Base-by-base conservation (phyloP, 2,888 invertebrate species). In the Leucophora obtusa region DNA sequence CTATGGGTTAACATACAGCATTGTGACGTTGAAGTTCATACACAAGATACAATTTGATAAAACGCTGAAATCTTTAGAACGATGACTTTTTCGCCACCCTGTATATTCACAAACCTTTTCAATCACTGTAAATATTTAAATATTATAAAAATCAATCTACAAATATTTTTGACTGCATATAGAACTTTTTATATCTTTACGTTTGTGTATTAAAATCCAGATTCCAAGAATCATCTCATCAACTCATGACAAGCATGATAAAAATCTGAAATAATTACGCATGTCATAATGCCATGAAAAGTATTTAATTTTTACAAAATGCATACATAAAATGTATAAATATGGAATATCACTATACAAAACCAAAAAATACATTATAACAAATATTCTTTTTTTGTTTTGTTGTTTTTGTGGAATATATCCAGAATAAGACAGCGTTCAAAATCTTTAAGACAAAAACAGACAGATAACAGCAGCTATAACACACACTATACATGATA, bases 261-360 rank as follows among this genome's bases (percentile, higher is more conserved):
- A 82, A 83, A 83, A 83, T 83, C 84, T 80, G 72, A 83, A 84
- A 84, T 84, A 84, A 85, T 85, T 84, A 84, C 83, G 83, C 82
- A 83, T 84, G 85, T 84, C 85, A 84, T 84, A 84, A 83, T 83
- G 81, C 83, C 83, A 84, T 84, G 84, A 83, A 84, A 83, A 76
- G 84, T 82, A 84, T 84, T 84, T 83, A 84, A 84, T 83, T 82
- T 78, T 82, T 81, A 81, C 77, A 79, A 81, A 81, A 81, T 70
- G 77, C 81, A 77, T 66, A 60, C 43, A 53, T 14, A 75, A 51
- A 69, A 69, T 50, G 56, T 38, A 63, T 35, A 69, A 51, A 65
- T 43, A 53, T 50, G 18, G 43, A 70, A 38, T 70, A 21, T 38
- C 8, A 51, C 51, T 33, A 35, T 5, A 66, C 66, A 33, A 63